Percentiles rank a stretch among this genome's conserved stretches.
phyloP scores from a whole-genome alignment of 1,140 invertebrate genomes.

The Platorchestia sp. region DNA sequence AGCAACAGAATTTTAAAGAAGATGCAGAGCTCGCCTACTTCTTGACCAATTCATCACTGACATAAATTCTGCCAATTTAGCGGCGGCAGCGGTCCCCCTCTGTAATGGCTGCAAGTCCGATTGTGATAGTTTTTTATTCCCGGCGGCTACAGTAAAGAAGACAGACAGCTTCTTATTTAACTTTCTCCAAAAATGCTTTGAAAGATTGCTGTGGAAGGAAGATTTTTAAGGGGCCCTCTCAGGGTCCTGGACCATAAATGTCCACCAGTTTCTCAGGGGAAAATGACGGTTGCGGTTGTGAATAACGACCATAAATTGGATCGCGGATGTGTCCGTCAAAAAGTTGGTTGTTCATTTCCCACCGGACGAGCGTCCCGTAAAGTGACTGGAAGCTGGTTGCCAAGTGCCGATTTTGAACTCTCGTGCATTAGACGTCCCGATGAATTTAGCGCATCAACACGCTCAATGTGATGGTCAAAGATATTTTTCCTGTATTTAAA shows the following conservation, averaged over 20 bases:
- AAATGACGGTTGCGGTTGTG: conserved; percentile 8
- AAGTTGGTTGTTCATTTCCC: not conserved
- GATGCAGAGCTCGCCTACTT: not conserved
- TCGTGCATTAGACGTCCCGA: not conserved
- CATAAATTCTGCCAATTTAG: not conserved
- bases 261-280: not conserved
- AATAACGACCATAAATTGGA: not conserved
- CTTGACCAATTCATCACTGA: not conserved
- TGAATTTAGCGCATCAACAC: not conserved
- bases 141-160: not conserved
- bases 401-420: not conserved
- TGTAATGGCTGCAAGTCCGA: conserved; percentile 2
- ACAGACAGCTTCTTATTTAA: conserved; percentile 33
- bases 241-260: not conserved
- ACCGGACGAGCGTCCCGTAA: not conserved
- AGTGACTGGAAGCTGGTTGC: not conserved
- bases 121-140: not conserved
- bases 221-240: not conserved
- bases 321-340: not conserved
- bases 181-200: not conserved
- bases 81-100: not conserved
- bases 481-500: not conserved
- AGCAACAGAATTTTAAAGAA: not conserved
- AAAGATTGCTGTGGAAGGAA: not conserved
- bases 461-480: not conserved